phyloP scores from a whole-genome alignment of 2,113 vertebrate species.

The Orientallactaga bullata region DNA sequence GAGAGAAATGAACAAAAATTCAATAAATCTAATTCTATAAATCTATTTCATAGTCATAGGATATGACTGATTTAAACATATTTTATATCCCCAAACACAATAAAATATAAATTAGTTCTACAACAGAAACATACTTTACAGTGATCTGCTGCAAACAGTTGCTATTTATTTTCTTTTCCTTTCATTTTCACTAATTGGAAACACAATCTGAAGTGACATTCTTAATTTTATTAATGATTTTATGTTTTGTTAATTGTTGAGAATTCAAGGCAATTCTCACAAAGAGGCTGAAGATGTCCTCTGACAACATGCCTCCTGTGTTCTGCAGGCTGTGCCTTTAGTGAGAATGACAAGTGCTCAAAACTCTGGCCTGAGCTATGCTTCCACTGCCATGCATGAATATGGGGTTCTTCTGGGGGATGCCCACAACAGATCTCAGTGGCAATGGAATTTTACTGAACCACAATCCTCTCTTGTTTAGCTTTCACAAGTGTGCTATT shows the following conservation, averaged over 20 bases:
- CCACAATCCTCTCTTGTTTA: background rate
- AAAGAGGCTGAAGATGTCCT: background rate
- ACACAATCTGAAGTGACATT: background rate
- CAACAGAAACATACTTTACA: background rate
- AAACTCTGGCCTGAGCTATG: background rate
- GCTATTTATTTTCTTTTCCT: background rate
- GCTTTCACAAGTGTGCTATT: background rate
- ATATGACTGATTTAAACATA: background rate
- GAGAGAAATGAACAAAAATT: background rate
- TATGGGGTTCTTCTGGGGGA: background rate
- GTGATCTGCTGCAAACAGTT: background rate
- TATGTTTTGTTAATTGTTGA: background rate
- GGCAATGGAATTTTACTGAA: background rate
- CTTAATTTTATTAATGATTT: constrained; percentile 16
- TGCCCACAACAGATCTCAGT: no score
- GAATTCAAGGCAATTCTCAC: background rate
- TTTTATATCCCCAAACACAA: background rate
- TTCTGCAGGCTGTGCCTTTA: background rate
- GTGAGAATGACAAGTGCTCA: no score
- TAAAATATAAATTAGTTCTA: background rate
- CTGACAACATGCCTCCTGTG: background rate
- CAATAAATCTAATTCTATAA: background rate
- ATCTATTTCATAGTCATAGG: background rate
- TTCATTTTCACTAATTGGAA: background rate
- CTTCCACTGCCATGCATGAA: background rate